These are phyloP conservation scores for Drosophila saltans DNA, from an alignment of 1,140 invertebrate species.

Conservation along the genomic window DNA sequence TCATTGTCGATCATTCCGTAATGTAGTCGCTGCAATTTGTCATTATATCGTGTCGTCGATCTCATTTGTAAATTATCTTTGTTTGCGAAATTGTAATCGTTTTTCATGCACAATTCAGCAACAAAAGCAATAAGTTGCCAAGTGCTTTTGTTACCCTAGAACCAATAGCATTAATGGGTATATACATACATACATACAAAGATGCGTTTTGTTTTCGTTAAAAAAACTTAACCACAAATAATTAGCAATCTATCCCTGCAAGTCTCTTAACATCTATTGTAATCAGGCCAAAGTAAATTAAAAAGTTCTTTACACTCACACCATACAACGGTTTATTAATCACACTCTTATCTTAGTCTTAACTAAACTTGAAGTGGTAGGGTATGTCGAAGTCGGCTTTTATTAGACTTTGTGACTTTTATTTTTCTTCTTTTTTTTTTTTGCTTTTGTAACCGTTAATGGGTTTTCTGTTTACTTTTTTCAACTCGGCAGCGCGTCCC, in stretches of 20 bases:
- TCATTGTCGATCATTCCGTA: conserved; percentile 22
- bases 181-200: too few species aligned
- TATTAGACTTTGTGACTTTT: not conserved
- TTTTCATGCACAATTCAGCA: conserved; percentile 61
- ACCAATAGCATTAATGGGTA: not conserved
- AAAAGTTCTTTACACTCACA: too few species aligned
- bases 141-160: conserved; percentile 38
- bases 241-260: too few species aligned
- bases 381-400: conserved; percentile 1
- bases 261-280: too few species aligned
- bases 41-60: conserved; percentile 70
- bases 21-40: conserved; percentile 37
- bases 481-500: conserved; percentile 36
- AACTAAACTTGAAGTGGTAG: not conserved
- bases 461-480: conserved; percentile 73
- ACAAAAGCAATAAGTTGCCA: conserved; percentile 47
- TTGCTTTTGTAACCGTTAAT: conserved; percentile 60
- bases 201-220: too few species aligned
- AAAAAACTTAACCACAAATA: too few species aligned
- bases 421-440: conserved; percentile 25
- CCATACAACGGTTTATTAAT: not conserved
- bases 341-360: not conserved
- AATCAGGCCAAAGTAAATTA: too few species aligned
- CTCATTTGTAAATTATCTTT: conserved; percentile 78
- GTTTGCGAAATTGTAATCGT: conserved; percentile 78